Conservation (phyloP, 2,888 invertebrate genomes). For the Melikaiella ostensackeni region DNA sequence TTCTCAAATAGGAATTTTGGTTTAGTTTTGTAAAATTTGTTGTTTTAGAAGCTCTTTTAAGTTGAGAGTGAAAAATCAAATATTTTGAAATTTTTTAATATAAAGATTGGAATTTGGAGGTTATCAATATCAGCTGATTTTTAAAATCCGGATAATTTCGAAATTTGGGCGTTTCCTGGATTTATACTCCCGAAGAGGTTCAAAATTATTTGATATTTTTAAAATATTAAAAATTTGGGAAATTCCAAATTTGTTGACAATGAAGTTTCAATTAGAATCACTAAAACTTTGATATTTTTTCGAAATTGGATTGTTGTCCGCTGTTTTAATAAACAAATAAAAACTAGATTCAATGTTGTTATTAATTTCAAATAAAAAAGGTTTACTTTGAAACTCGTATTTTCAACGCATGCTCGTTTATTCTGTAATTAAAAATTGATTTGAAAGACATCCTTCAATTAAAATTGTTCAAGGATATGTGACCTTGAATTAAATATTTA, state of each 20-base stretch:
- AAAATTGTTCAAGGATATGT: background rate
- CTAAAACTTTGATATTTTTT: background rate
- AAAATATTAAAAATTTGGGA: background rate
- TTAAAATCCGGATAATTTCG: background rate
- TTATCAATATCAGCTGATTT: slow-evolving; percentile 3
- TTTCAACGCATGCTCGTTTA: background rate
- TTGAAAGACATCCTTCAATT: background rate
- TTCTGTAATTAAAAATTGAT: background rate
- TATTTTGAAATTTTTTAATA: background rate
- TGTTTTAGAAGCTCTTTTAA: background rate
- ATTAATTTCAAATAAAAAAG: too few relatives aligned
- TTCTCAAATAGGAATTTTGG: background rate
- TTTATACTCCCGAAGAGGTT: too few relatives aligned
- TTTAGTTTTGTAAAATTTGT: background rate
- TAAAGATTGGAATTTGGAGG: background rate
- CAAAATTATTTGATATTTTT: background rate
- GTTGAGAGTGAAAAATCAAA: background rate
- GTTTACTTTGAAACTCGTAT: background rate
- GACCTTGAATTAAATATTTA: background rate
- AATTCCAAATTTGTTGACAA: background rate
- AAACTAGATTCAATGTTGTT: too few relatives aligned
- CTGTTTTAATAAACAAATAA: too few relatives aligned
- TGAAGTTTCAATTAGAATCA: background rate
- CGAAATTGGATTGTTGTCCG: too few relatives aligned
- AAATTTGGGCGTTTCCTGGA: background rate